Evolutionary conservation across 2,113 vertebrate genomes (phyloP), one percentile per base, ranked within the genome.

Genomic region (Delphinapterus leucas): DNA sequence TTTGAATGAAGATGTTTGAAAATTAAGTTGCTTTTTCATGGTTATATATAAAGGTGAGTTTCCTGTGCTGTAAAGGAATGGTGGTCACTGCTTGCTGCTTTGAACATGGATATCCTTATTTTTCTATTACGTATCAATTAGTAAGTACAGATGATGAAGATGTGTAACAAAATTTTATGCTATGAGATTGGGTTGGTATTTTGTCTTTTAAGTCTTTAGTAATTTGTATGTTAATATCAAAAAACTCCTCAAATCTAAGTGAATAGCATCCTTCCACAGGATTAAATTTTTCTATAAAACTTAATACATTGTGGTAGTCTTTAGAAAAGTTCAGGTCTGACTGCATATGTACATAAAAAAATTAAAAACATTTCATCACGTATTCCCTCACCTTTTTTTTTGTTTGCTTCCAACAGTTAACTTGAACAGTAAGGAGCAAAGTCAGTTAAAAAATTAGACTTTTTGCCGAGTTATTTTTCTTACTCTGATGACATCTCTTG

Each of bases 1-100:
- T 88, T 95, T 96, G n/a, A 82, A 95, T 65, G 96, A 10, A 38
- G 55, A 93, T 95, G 49, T 97, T 97, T 97, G 96, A 98, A 98
- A 96, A 96, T 90, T 63, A 96, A 96, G 95, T 74, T 96, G 93
- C 21, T 47, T 65, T 81, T 96, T 97, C 83, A 38, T 77, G 25
- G 33, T 93, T 71, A 28, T 84, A 65, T 67, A 63, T 91, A 76
- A 83, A 92, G 71, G 60, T 26, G 83, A 81, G 53, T 89, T 36
- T 96, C 80, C 61, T 94, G 0, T 60, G 67, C 53, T 88, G 53
- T 81, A 97, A 55, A 92, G 93, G 67, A 81, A 96, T 96, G 96
- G 85, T 97, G 55, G 89, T 67, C 0, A 13, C 93, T 89, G 80
- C 80, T 96, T 95, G 93, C 70, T 90, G 14, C 88, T 96, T 49